Conservation (phyloP, 2,888 invertebrate species). For the Torymus texanus region DNA sequence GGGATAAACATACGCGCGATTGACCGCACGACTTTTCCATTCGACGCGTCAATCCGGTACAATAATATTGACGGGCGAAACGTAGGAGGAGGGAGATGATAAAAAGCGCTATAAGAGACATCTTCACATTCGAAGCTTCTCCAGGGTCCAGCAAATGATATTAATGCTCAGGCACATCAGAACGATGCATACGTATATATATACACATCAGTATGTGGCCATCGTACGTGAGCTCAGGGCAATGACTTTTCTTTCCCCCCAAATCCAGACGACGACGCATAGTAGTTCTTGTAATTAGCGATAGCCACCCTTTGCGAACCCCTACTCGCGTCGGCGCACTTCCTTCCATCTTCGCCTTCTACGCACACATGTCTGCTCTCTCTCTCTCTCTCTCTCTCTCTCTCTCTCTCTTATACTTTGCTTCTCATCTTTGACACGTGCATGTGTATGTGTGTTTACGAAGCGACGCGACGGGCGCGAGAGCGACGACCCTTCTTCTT, state of each 20-base stretch:
- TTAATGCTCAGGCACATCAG: constrained; percentile 20
- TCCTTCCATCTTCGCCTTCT: neutral
- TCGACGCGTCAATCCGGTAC: constrained; percentile 1
- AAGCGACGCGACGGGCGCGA: neutral
- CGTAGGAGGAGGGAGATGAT: neutral
- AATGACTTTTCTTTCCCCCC: constrained; percentile 10
- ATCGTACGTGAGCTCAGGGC: neutral
- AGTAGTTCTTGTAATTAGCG: constrained; percentile 39
- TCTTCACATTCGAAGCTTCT: neutral
- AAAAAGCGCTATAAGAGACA: constrained; percentile 1
- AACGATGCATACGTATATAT: neutral
- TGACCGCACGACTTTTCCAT: neutral
- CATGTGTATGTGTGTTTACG: constrained; percentile 9
- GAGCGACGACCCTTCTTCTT: constrained; percentile 10
- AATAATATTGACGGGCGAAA: constrained; percentile 56
- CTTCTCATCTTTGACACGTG: constrained; percentile 18
- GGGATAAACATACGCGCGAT: neutral
- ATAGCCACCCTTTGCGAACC: neutral
- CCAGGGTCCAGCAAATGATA: neutral
- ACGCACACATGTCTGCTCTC: neutral
- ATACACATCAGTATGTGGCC: neutral
- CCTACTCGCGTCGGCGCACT: neutral
- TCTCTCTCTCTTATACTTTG: neutral
- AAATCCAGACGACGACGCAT: neutral
- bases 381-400: neutral